A percentile compares a stretch with the other conserved stretches of the same genome.
Conservation (phyloP, 2,888 invertebrate species). For the Agriotes lineatus region DNA sequence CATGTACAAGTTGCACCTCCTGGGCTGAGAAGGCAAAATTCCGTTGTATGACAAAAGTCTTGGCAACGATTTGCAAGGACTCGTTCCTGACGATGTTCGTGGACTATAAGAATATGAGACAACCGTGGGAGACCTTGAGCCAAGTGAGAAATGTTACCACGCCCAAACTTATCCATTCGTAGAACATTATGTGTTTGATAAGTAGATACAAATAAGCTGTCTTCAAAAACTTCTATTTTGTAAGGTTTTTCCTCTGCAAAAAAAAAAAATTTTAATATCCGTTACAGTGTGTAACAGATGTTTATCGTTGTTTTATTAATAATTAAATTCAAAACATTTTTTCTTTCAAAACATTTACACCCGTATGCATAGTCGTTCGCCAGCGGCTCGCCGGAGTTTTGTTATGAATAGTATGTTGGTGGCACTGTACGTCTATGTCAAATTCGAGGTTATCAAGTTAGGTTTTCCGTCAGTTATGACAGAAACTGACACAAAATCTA, state of each 20-base stretch:
- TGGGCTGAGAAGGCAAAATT: constrained; percentile 69
- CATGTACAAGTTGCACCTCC: constrained; percentile 62
- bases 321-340: background rate
- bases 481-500: too few species aligned
- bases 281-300: too few species aligned
- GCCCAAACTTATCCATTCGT: constrained; percentile 77
- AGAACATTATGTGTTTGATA: constrained; percentile 74
- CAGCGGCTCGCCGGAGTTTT: too few species aligned
- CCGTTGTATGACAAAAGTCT: constrained; percentile 72
- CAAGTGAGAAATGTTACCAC: constrained; percentile 70
- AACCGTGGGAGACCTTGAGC: constrained; percentile 70
- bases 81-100: constrained; percentile 74
- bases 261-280: too few species aligned
- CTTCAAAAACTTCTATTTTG: constrained; percentile 81
- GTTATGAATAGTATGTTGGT: too few species aligned
- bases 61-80: constrained; percentile 73
- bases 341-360: too few species aligned
- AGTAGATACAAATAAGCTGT: constrained; percentile 76
- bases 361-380: too few species aligned
- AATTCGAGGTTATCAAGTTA: too few species aligned
- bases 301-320: background rate
- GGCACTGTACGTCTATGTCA: too few species aligned
- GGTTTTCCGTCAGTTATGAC: too few species aligned
- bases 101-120: constrained; percentile 76
- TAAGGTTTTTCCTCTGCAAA: constrained; percentile 72